A percentile compares a stretch with the other conserved stretches of the same genome.
phyloP scores from a whole-genome alignment of 2,113 vertebrate species.

The Peromyscus californicus region DNA sequence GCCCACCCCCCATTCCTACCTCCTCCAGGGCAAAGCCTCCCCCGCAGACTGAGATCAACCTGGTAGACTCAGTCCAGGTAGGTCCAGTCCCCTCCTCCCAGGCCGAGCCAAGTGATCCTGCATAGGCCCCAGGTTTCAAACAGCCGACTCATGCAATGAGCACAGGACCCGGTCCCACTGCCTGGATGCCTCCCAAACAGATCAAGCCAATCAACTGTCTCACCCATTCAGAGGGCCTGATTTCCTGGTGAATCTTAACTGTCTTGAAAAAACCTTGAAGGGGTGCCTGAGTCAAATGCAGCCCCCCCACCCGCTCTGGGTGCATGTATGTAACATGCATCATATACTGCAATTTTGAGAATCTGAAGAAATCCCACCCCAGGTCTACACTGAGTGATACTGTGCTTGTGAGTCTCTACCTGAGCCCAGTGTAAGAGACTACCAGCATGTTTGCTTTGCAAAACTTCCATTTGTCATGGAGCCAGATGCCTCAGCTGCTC shows the following conservation, averaged over 20 bases:
- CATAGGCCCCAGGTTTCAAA: too few species aligned
- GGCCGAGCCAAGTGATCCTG: too few species aligned
- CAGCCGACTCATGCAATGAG: too few species aligned
- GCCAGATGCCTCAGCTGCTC: slow-evolving; percentile 45
- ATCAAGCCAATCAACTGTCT: too few species aligned
- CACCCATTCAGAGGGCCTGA: too few species aligned
- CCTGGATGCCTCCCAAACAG: too few species aligned
- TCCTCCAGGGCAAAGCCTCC: too few species aligned
- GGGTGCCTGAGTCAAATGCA: background rate
- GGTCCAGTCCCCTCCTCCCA: too few species aligned
- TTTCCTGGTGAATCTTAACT: background rate
- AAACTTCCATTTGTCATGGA: slow-evolving; percentile 33
- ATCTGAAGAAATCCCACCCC: background rate
- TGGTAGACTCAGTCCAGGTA: too few species aligned
- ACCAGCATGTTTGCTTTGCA: background rate
- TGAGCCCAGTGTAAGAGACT: background rate
- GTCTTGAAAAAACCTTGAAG: background rate
- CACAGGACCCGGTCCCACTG: too few species aligned
- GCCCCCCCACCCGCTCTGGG: background rate
- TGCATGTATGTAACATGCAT: background rate
- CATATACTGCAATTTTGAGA: background rate
- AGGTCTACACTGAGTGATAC: background rate
- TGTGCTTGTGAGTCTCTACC: background rate
- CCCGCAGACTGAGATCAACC: too few species aligned
- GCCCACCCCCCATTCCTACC: too few species aligned